Conservation (phyloP, 2,113 vertebrate species). For the Limnothrissa miodon region DNA sequence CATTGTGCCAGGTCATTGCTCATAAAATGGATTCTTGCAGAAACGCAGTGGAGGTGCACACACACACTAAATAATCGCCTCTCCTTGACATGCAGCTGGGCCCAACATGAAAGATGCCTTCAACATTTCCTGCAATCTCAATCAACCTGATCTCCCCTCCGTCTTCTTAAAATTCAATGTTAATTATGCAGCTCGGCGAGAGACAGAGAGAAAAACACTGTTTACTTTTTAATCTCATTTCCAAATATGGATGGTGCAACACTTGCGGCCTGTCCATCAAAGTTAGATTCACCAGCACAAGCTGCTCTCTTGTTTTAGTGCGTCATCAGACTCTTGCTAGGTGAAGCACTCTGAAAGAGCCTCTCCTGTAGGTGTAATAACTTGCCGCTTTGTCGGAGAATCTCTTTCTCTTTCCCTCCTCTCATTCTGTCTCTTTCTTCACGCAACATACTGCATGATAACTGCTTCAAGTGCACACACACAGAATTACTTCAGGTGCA, state of each 20-base stretch:
- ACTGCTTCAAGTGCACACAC: conserved; percentile 33
- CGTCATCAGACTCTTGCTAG: conserved; percentile 49
- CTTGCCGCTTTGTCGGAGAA: conserved; percentile 51
- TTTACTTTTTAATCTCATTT: not conserved
- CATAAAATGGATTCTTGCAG: not conserved
- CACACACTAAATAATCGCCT: not conserved
- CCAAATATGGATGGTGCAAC: not conserved
- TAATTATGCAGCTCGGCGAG: not conserved
- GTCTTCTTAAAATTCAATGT: not conserved
- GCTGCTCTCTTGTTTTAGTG: conserved; percentile 53
- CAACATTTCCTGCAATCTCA: not conserved
- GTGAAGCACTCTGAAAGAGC: conserved; percentile 45
- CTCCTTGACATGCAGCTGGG: not conserved
- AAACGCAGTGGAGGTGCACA: not conserved
- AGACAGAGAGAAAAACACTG: not conserved
- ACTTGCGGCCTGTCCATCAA: conserved; percentile 1
- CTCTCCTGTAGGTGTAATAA: conserved; percentile 55
- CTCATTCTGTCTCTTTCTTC: not conserved
- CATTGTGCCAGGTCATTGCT: not conserved
- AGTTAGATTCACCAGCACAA: conserved; percentile 50
- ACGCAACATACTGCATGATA: conserved; percentile 25
- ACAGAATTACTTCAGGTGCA: conserved; percentile 34
- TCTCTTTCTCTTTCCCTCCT: not conserved
- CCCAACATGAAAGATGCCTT: not conserved
- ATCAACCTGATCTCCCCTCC: not conserved